Evolutionary conservation across 2,888 invertebrate genomes (phyloP), one percentile per base, ranked within the genome.

Genomic region (Spodoptera picta): DNA sequence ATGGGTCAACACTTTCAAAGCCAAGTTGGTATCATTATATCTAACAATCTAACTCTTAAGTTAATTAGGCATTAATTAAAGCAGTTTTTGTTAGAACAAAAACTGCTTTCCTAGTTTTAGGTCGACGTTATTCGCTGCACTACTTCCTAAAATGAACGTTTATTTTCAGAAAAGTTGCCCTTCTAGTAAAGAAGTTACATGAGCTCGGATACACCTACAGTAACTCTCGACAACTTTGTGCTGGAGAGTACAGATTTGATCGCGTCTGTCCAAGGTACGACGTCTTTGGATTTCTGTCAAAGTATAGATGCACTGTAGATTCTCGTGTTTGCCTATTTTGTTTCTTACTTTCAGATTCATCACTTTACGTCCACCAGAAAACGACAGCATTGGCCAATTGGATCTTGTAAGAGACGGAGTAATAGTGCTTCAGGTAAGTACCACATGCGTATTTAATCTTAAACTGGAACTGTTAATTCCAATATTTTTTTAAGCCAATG

Each of bases 1-100:
- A 70, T 98, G 98, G 98, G 96, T 98, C 11, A 98, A 98, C 90
- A 96, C 96, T 0, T 96, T 96, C 75, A 96, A 96, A 87, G 92
- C 96, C 4, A 96, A 95, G 97, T 96, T 87, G 86, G 87, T 85
- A 48, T 51, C 36, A 36, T 36, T 36, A 27, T 3, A 2, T 36
- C 6, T 36, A 36, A 6, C 36, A 36, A 9, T 7, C 9, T 36
- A 7, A 36, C 36, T 9, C 7, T 9, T 36, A 36, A 36, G 2
- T 9, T 36, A 36, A 36, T n/a, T n/a, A n/a, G n/a, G n/a, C n/a
- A n/a, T n/a, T n/a, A n/a, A n/a, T n/a, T n/a, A n/a, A n/a, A n/a
- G n/a, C n/a, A n/a, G n/a, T n/a, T n/a, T n/a, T n/a, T 36, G 27
- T 27, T 27, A 27, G 7, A 7, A 36, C 36, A 36, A 36, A 36